Evolutionary conservation across 2,888 invertebrate species (phyloP).

Genomic region (Latrodectus hesperus): DNA sequence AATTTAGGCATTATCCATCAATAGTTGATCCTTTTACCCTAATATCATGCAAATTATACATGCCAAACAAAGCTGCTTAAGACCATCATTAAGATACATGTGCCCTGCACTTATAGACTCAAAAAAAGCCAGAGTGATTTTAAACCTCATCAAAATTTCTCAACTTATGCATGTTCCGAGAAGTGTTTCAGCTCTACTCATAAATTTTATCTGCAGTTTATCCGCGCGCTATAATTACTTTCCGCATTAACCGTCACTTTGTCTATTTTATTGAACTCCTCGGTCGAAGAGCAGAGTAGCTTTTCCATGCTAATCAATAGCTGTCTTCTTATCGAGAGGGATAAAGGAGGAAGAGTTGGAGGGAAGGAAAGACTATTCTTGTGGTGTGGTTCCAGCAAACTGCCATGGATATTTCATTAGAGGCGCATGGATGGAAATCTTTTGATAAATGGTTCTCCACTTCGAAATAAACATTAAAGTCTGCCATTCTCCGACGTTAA

Average conservation of each 20-base stretch:
- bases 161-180: slow-evolving; percentile 10
- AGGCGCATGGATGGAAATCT: not conserved
- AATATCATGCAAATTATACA: no score
- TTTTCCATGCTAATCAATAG: slow-evolving; percentile 42
- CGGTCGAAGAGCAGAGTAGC: slow-evolving; percentile 42
- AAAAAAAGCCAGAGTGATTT: not conserved
- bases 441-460: slow-evolving; percentile 12
- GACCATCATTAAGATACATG: no score
- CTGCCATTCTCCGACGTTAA: slow-evolving; percentile 35
- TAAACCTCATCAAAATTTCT: slow-evolving; percentile 30
- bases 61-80: no score
- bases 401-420: slow-evolving; percentile 59
- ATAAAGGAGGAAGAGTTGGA: not conserved
- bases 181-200: slow-evolving; percentile 25
- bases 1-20: no score
- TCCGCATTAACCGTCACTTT: slow-evolving; percentile 47
- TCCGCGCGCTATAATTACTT: slow-evolving; percentile 46
- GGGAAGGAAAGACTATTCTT: slow-evolving; percentile 25
- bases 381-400: slow-evolving; percentile 18
- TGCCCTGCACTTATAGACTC: no score
- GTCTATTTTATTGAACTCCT: slow-evolving; percentile 61
- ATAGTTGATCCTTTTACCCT: no score
- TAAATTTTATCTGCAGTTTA: slow-evolving; percentile 38
- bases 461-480: slow-evolving; percentile 56
- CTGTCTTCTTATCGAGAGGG: slow-evolving; percentile 15